Base-by-base conservation (phyloP, 2,113 vertebrate species). In the Trogon melanurus region DNA sequence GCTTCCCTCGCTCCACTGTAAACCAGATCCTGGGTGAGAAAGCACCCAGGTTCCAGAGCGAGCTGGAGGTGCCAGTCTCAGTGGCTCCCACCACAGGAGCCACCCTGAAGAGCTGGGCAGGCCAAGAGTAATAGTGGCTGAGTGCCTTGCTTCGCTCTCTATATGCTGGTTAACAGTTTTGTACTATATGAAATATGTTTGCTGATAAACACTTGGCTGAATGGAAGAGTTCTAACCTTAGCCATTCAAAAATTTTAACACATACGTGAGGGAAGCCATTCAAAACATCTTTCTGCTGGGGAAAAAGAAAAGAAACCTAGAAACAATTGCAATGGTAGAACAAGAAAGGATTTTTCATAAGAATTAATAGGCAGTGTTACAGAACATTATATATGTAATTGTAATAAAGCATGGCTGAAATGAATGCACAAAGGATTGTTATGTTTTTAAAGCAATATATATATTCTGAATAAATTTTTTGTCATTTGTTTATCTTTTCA, bases 61-160 rank as follows among this genome's bases (percentile, higher is more conserved):
- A 66, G 56, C 41, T 3, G 4, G 48, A 0, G 0, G 27, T 62
- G 56, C 60, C 9, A 0, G 70, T 44, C 53, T 57, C 53, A 14
- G 25, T 22, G 29, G 19, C 82, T 92, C 27, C 75, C 29, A 7
- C 22, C 19, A 10, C 1, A 21, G 65, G 13, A 87, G 9, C 51
- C 10, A 4, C 1, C 2, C 38, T 32, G n/a, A 29, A 16, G 19
- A 54, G 70, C 41, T 41, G 41, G 41, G 70, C 88, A 50, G 65
- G 45, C n/a, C 54, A 36, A 25, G 41, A 76, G 41, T n/a, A 1
- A 0, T 5, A 5, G 21, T 29, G 41, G 30, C 45, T 12, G 26
- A 44, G 75, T 16, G n/a, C 67, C 26, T 85, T 62, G n/a, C 56
- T 85, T 85, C n/a, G 2, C 36, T 30, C 14, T 15, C 64, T 62